Evolutionary conservation across 2,797 vertebrate genomes (phyloP).

Genomic region (Molossus molossus): DNA sequence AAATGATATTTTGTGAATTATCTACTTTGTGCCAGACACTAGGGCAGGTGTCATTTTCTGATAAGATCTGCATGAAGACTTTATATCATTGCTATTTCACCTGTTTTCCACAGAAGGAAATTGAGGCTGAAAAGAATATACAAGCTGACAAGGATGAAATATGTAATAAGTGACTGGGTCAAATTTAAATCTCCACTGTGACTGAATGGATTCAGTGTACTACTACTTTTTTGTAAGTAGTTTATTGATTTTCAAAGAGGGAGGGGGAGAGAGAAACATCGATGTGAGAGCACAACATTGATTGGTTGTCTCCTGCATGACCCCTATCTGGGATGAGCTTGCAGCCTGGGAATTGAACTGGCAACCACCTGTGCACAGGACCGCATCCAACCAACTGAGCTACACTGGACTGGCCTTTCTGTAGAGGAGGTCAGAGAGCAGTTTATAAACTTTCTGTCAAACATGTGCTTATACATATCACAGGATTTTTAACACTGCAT

Average conservation of each 20-base stretch:
- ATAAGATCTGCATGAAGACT: background rate
- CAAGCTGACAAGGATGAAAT: background rate
- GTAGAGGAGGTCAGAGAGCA: background rate
- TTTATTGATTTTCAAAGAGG: no score
- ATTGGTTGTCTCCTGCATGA: no score
- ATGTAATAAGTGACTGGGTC: background rate
- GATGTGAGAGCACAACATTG: no score
- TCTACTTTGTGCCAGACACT: background rate
- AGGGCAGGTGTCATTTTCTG: background rate
- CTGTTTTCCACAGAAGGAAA: background rate
- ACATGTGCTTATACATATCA: background rate
- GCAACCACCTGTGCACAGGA: no score
- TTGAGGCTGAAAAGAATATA: background rate
- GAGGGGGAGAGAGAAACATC: no score
- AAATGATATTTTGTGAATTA: background rate
- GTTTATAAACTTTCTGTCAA: background rate
- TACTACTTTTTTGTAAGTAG: background rate
- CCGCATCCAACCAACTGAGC: no score
- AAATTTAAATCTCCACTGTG: background rate
- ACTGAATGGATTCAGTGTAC: background rate
- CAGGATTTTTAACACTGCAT: background rate
- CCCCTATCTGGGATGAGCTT: no score
- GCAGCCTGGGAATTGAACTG: no score
- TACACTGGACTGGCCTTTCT: background rate
- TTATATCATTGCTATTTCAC: background rate